Base-by-base conservation (phyloP, 1,140 invertebrate genomes). In the Drosophila orosa region DNA sequence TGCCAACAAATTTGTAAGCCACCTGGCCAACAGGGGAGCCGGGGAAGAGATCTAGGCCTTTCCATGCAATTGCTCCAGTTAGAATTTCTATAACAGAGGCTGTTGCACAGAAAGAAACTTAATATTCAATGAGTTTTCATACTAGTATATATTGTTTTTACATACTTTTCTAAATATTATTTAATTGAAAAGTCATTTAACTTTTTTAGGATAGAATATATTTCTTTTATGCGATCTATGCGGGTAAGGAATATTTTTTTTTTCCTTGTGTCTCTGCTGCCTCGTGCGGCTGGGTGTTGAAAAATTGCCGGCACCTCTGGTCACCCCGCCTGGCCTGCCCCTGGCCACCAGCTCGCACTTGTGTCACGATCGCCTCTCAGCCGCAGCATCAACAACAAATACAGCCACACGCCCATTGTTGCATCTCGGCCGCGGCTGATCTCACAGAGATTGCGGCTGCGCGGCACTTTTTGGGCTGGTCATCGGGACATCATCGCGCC, bases 401-500 rank as follows among this genome's bases (percentile, higher is more conserved):
- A 47, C 24, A 56, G 45, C 66, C 69, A 74, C 68, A 72, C 68
- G 77, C 66, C 75, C 84, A 89, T 87, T 87, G 83, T 87, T 89
- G 79, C 83, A 87, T 78, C 81, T 78, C 25, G 40, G 65, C 66
- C 48, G 83, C 83, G 76, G 79, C 84, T 83, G 83, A 87, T 87
- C 84, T 80, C 77, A 77, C 80, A 84, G 58, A 87, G 84, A 87
- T 87, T 83, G 84, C 78, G 78, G 31, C 71, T 60, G 69, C 73
- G 81, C 85, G 84, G 80, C 80, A 89, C 80, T 89, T 89, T 87
- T 87, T 78, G 75, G 75, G 58, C 65, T 78, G 74, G 66, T 63
- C 74, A 78, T 77, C 74, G 71, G 61, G 72, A 76, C 73, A 75
- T 76, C 61, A 75, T 76, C 72, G 73, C 74, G 48, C 62, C 69